phyloP scores from a whole-genome alignment of 1,140 invertebrate genomes.

The Rhizoglyphus robini region DNA sequence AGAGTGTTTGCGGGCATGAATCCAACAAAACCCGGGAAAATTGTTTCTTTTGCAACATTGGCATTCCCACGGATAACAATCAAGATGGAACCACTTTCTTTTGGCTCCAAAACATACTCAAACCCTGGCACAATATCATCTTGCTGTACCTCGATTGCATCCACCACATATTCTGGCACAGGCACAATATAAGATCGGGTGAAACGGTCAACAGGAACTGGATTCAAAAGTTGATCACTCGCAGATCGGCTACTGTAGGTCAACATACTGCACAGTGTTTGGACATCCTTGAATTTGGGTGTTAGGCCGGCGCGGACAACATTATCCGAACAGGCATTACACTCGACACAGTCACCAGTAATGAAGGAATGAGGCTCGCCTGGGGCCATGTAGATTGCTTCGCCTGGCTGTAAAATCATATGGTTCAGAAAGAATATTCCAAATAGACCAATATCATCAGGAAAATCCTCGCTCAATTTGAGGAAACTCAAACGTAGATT shows the following conservation, averaged over 20 bases:
- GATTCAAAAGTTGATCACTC: slow-evolving; percentile 23
- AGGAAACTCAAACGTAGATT: slow-evolving; percentile 38
- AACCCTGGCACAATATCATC: neutral
- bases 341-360: slow-evolving; percentile 93
- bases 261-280: slow-evolving; percentile 65
- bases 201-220: slow-evolving; percentile 9
- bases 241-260: slow-evolving; percentile 45
- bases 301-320: slow-evolving; percentile 91
- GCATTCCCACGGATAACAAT: slow-evolving; percentile 23
- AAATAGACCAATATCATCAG: slow-evolving; percentile 86
- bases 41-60: neutral
- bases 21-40: slow-evolving; percentile 20
- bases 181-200: slow-evolving; percentile 24
- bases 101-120: slow-evolving; percentile 19
- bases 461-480: slow-evolving; percentile 58
- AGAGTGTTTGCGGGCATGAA: slow-evolving; percentile 20
- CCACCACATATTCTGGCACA: slow-evolving; percentile 27
- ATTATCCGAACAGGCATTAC: slow-evolving; percentile 98
- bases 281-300: slow-evolving; percentile 83
- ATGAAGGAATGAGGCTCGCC: slow-evolving; percentile 95
- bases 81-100: slow-evolving; percentile 24
- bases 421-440: slow-evolving; percentile 85
- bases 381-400: slow-evolving; percentile 80
- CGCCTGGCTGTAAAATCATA: slow-evolving; percentile 62
- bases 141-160: slow-evolving; percentile 20